phyloP scores from a whole-genome alignment of 2,113 vertebrate genomes.

The Pangasianodon gigas region DNA sequence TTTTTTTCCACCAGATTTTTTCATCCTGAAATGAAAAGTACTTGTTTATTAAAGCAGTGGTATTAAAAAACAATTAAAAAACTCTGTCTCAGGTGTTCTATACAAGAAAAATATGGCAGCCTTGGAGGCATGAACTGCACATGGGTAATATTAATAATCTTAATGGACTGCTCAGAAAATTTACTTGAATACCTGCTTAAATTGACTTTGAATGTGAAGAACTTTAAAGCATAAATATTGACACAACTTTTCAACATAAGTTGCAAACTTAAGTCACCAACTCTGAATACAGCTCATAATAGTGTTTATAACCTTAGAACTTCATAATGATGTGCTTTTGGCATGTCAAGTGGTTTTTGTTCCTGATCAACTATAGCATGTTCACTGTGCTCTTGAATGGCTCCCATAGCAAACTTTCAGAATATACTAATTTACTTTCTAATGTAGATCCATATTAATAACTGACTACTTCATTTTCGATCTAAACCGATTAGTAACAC shows the following conservation, averaged over 20 bases:
- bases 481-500: neutral
- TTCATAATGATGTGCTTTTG: constrained; percentile 8
- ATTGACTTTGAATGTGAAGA: neutral
- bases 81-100: neutral
- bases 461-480: neutral
- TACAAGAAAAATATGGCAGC: neutral
- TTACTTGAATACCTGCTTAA: neutral
- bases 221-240: neutral
- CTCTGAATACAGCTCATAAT: constrained; percentile 13
- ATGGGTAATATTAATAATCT: neutral
- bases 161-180: neutral
- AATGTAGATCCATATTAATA: neutral
- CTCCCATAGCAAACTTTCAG: neutral
- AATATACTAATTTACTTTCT: neutral
- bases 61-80: neutral
- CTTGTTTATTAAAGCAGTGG: neutral
- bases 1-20: neutral
- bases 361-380: neutral
- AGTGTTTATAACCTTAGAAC: neutral
- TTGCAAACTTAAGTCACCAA: neutral
- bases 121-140: neutral
- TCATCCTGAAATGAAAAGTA: neutral
- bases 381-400: constrained; percentile 13
- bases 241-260: neutral
- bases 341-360: neutral